Evolutionary conservation across 2,888 invertebrate genomes (phyloP).

Genomic region (Margaritifera margaritifera): DNA sequence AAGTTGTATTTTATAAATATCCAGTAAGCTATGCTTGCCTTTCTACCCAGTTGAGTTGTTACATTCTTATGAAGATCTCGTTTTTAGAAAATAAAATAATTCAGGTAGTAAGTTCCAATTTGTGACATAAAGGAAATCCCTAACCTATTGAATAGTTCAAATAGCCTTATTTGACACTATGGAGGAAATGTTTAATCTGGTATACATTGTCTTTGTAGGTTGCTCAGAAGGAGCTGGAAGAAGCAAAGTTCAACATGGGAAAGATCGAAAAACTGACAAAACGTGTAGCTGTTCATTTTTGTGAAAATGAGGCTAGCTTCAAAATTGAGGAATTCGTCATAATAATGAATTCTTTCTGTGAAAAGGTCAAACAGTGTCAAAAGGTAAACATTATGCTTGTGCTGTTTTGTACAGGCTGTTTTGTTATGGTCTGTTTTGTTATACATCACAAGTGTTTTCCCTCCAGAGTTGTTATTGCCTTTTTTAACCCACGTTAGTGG

Average conservation of each 20-base stretch:
- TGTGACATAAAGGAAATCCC: no score
- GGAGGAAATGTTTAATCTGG: no score
- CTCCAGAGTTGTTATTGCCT: no score
- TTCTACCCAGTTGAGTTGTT: background rate
- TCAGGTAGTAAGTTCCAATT: no score
- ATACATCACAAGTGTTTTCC: background rate
- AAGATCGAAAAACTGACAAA: conserved; percentile 86
- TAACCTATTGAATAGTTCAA: no score
- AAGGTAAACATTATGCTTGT: conserved; percentile 62
- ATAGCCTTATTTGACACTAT: no score
- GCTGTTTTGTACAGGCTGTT: no score
- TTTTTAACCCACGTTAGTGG: no score
- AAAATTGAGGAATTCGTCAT: conserved; percentile 95
- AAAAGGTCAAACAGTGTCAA: conserved; percentile 73
- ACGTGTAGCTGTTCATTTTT: conserved; percentile 92
- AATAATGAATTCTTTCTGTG: conserved; percentile 90
- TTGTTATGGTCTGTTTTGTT: no score
- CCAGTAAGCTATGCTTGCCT: background rate
- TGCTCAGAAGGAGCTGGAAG: conserved; percentile 60
- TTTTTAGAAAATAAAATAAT: background rate
- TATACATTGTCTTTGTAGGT: conserved; percentile 32
- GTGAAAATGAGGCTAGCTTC: conserved; percentile 91
- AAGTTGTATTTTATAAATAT: background rate
- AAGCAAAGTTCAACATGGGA: conserved; percentile 82
- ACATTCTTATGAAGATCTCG: background rate